Evolutionary conservation across 2,113 vertebrate species (phyloP).

Genomic region (Dicaeum eximium): DNA sequence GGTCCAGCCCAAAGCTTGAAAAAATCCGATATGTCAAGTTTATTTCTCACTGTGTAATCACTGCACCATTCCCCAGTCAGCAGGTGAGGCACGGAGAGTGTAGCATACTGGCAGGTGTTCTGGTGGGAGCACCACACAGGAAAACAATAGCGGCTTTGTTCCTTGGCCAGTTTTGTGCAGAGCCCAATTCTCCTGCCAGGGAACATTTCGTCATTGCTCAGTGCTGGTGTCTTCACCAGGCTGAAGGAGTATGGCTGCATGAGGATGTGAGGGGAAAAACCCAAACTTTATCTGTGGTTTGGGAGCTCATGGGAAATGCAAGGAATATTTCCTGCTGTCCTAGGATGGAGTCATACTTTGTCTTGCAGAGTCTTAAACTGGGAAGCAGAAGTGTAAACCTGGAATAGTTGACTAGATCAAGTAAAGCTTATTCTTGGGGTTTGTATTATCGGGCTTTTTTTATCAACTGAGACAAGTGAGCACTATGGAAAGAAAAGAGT

Average conservation of each 20-base stretch:
- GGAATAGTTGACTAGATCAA: background rate
- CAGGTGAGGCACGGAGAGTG: background rate
- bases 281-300: background rate
- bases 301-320: background rate
- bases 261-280: background rate
- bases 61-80: background rate
- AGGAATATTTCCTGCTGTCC: background rate
- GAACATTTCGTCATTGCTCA: background rate
- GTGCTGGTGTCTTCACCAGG: accelerated
- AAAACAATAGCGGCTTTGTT: background rate
- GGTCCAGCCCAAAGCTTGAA: background rate
- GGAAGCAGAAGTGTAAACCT: background rate
- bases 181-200: background rate
- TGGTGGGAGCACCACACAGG: background rate
- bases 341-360: background rate
- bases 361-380: background rate
- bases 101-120: background rate
- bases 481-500: background rate
- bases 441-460: background rate
- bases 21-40: background rate
- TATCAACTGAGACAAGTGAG: background rate
- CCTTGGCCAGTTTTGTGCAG: background rate
- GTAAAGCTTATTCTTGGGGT: background rate
- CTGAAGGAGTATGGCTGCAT: background rate
- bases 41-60: background rate